These are phyloP conservation scores for Notiomystis cincta DNA, from an alignment of 2,113 vertebrate species.

Conservation along the genomic window DNA sequence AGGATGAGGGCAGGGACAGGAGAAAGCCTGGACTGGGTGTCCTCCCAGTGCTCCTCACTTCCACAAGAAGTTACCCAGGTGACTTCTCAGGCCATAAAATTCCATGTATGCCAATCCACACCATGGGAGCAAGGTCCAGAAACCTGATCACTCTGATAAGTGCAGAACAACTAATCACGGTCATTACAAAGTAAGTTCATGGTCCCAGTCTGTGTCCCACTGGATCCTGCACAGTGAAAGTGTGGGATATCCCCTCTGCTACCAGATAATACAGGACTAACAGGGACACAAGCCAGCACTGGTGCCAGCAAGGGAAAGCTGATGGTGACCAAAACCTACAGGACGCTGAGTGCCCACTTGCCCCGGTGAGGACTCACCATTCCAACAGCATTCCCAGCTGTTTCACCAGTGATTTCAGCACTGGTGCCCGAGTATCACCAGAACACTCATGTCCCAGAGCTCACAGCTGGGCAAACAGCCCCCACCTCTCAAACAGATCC, in stretches of 20 bases:
- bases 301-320: accelerated
- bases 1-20: not conserved
- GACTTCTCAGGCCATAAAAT: not conserved
- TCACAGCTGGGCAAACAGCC: not conserved
- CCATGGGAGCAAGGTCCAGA: not conserved
- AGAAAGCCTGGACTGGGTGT: not conserved
- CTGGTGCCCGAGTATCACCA: not conserved
- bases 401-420: not conserved
- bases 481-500: not conserved
- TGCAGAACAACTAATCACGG: not conserved
- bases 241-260: not conserved
- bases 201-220: not conserved
- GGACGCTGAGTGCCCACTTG: not conserved
- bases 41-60: not conserved
- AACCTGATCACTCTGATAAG: not conserved
- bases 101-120: not conserved
- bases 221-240: accelerated
- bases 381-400: not conserved
- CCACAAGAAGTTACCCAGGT: accelerated
- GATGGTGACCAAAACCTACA: accelerated
- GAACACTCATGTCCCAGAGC: accelerated
- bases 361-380: accelerated
- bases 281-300: accelerated
- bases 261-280: not conserved
- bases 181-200: not conserved